Base-by-base conservation (phyloP, 2,113 vertebrate species). In the Campylorhamphus procurvoides region DNA sequence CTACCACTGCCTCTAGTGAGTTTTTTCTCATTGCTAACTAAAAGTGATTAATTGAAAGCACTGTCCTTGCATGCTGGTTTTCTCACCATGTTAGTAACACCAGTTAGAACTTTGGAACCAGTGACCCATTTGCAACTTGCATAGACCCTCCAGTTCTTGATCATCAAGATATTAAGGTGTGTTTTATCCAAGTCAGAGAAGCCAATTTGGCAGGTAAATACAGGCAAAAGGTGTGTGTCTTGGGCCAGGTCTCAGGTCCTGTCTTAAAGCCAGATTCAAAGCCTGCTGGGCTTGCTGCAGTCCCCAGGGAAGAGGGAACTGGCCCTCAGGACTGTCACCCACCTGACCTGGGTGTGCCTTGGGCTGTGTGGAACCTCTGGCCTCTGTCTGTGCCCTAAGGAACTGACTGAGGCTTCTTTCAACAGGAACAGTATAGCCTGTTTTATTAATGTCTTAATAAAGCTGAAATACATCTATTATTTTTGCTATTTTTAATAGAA, bases 401-500 rank as follows among this genome's bases (percentile, higher is more conserved):
- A 86, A 5, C 75, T 1, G 5, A 39, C 53, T 66, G 82, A 66
- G 66, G 13, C 67, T 87, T 58, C 81, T 71, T 92, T 69, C 53
- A 62, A 37, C n/a, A 85, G 78, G 23, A 82, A 25, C 13, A 39
- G 29, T 40, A 29, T 27, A 78, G 40, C 78, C 63, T 40, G 27
- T 52, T 90, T 63, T 47, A 87, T 47, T 74, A 74, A 93, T 18
- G 28, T 82, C 91, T 94, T 96, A 94, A 94, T 91, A 85, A 89
- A 83, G 78, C 87, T 39, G 58, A 87, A 94, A 84, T 4, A 12
- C 84, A 28, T 68, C 89, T 62, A 33, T 91, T 84, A 27, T 84
- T 89, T 94, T 75, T 44, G n/a, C 91, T 85, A 33, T 83, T 94
- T 96, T 94, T 89, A 95, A 74, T 25, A 55, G 95, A 62, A 87